phyloP scores from a whole-genome alignment of 2,888 invertebrate species.

The Macrophya alboannulata region DNA sequence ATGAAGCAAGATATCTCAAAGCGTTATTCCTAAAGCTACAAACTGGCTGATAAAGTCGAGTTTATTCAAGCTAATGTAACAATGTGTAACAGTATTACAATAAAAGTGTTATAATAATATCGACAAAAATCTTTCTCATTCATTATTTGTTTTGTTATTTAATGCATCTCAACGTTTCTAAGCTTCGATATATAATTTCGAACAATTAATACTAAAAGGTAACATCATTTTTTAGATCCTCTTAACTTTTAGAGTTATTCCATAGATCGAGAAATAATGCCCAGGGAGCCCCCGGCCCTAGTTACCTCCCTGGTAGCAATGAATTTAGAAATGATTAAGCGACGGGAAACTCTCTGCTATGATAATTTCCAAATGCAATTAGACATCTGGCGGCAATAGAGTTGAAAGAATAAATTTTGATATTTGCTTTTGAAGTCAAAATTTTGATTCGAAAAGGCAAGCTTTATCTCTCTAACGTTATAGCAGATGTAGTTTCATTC shows the following conservation, averaged over 20 bases:
- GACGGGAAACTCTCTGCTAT: neutral
- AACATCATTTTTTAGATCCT: neutral
- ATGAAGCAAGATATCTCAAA: constrained; percentile 93
- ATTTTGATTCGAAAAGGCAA: neutral
- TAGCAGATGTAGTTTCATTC: neutral
- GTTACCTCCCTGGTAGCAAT: neutral
- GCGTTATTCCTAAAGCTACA: constrained; percentile 89
- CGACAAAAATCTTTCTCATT: no score
- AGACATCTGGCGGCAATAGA: no score
- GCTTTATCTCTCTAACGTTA: neutral
- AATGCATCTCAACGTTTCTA: neutral
- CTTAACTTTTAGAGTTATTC: neutral
- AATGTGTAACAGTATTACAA: neutral
- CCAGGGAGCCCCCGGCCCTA: neutral
- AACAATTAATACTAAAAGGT: neutral
- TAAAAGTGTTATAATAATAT: neutral
- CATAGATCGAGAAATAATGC: neutral
- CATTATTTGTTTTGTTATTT: neutral
- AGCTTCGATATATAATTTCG: no score
- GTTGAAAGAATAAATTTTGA: neutral
- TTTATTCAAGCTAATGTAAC: neutral
- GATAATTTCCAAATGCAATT: neutral
- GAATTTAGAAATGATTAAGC: neutral
- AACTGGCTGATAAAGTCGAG: constrained; percentile 77
- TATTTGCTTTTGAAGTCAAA: neutral